A percentile compares a stretch with the other conserved stretches of the same genome.
Conservation (phyloP, 2,888 invertebrate species). For the Synergus laeviventris region DNA sequence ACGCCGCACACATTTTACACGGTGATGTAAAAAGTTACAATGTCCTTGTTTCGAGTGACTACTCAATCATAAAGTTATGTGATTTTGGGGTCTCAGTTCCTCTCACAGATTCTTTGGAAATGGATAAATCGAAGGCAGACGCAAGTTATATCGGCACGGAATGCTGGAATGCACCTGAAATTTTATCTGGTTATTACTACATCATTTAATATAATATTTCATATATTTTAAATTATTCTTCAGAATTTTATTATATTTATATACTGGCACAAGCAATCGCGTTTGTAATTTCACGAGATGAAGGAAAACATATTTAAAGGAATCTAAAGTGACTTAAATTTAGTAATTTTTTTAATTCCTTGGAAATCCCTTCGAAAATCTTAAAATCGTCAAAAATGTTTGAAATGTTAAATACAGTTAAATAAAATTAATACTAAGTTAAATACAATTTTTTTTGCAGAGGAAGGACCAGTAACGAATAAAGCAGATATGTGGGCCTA, state of each 20-base stretch:
- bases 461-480: constrained; percentile 79
- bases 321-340: too few species aligned
- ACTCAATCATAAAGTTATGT: constrained; percentile 86
- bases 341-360: too few species aligned
- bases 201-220: constrained; percentile 33
- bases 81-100: constrained; percentile 91
- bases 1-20: constrained; percentile 83
- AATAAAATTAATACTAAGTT: too few species aligned
- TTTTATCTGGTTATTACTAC: constrained; percentile 33
- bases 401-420: too few species aligned
- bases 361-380: too few species aligned
- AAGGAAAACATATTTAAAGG: too few species aligned
- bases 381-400: too few species aligned
- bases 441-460: constrained; percentile 54
- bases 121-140: constrained; percentile 77
- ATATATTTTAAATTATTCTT: not conserved
- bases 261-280: too few species aligned
- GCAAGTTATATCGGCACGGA: constrained; percentile 84
- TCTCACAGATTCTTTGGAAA: constrained; percentile 80
- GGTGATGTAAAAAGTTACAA: constrained; percentile 92
- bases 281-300: too few species aligned
- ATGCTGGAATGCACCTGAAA: constrained; percentile 89
- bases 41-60: constrained; percentile 86
- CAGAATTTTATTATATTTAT: constrained; percentile 16
- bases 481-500: constrained; percentile 90